phyloP scores from a whole-genome alignment of 2,113 vertebrate species.

The Lophochroa leadbeateri region DNA sequence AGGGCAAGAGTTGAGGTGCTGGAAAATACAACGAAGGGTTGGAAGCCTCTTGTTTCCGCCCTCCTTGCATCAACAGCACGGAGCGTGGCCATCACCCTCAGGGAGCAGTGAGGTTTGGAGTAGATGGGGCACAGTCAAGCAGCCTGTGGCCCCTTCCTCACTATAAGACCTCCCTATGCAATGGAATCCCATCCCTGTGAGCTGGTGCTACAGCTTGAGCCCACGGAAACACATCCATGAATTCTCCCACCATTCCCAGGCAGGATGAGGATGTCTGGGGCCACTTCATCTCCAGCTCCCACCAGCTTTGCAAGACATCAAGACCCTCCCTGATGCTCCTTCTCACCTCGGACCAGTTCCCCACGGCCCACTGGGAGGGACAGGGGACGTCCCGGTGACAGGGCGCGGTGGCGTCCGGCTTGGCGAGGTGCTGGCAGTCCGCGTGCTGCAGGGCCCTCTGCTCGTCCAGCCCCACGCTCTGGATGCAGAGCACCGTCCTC shows the following conservation, averaged over 20 bases:
- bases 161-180: background rate
- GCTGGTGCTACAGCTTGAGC: background rate
- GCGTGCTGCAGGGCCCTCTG: constrained; percentile 79
- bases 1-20: background rate
- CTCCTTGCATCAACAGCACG: fast-evolving
- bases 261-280: too few relatives aligned
- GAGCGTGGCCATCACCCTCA: background rate
- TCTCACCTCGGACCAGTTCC: constrained; percentile 90
- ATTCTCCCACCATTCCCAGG: fast-evolving
- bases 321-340: fast-evolving
- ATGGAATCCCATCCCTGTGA: fast-evolving
- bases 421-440: constrained; percentile 80
- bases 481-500: constrained; percentile 87
- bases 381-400: constrained; percentile 84
- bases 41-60: background rate
- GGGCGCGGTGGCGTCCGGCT: constrained; percentile 66
- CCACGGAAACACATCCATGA: fast-evolving
- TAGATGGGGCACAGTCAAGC: background rate
- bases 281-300: too few relatives aligned
- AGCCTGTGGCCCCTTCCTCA: fast-evolving
- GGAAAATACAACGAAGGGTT: background rate
- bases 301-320: fast-evolving
- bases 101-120: background rate
- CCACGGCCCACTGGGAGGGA: constrained; percentile 83
- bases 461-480: constrained; percentile 84